Conservation (phyloP, 2,888 invertebrate species). For the Augiades crinisus region DNA sequence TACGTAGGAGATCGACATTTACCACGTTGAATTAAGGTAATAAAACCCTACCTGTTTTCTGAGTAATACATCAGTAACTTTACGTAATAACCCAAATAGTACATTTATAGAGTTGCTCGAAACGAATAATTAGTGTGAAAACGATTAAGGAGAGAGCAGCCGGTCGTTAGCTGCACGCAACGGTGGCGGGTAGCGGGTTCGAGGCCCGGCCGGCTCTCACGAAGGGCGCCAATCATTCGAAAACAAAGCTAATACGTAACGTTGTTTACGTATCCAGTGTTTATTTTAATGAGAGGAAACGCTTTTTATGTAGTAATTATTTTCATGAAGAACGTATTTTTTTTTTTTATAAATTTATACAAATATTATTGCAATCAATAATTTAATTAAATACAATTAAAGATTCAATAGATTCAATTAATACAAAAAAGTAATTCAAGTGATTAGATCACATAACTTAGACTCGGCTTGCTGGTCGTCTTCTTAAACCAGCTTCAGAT, state of each 20-base stretch:
- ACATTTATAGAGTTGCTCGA: slow-evolving; percentile 37
- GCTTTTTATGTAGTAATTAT: not conserved
- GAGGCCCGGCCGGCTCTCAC: slow-evolving; percentile 47
- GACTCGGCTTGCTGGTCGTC: no score
- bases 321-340: not conserved
- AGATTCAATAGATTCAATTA: no score
- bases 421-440: no score
- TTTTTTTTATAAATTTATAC: not conserved
- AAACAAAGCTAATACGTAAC: slow-evolving; percentile 37
- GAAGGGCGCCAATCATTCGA: slow-evolving; percentile 42
- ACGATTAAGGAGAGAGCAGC: slow-evolving; percentile 54
- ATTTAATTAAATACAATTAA: no score
- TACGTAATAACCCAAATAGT: slow-evolving; percentile 26
- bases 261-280: no score
- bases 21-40: no score
- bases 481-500: no score
- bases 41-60: slow-evolving; percentile 1
- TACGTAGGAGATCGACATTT: no score
- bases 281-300: slow-evolving; percentile 31
- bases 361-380: no score
- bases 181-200: slow-evolving; percentile 48
- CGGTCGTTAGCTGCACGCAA: slow-evolving; percentile 55
- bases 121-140: slow-evolving; percentile 55
- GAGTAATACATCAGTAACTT: not conserved
- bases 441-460: no score